Evolutionary conservation across 53 echinoderm and acorn worm species (phyloP).

Genomic region (Crossaster papposus): DNA sequence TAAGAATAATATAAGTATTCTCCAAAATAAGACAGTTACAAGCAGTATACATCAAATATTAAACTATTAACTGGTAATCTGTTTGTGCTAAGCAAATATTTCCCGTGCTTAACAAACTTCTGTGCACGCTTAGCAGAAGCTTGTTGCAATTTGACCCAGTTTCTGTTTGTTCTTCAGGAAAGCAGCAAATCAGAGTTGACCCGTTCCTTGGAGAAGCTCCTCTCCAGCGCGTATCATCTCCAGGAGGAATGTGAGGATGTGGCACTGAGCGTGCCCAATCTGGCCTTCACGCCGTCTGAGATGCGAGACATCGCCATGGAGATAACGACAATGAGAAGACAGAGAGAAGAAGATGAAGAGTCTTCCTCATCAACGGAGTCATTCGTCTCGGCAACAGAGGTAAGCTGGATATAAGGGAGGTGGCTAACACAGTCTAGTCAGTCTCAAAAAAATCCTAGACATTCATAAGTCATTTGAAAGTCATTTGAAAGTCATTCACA

Average conservation of each 20-base stretch:
- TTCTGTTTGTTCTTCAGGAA: conserved; percentile 20
- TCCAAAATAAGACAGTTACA: neutral
- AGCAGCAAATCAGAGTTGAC: conserved; percentile 47
- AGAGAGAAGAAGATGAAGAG: conserved; percentile 55
- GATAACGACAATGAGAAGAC: conserved; percentile 37
- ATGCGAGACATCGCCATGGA: conserved; percentile 51
- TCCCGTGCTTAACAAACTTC: neutral
- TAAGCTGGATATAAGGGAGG: neutral
- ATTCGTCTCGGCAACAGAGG: conserved; percentile 78
- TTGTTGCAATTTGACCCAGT: neutral
- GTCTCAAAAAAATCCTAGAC: neutral
- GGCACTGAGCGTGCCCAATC: conserved; percentile 60
- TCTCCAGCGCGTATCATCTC: conserved; percentile 58
- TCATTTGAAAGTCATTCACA: no score
- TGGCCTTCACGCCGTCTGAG: conserved; percentile 54
- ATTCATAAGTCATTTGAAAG: no score
- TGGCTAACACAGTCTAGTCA: no score
- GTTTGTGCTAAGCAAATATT: neutral
- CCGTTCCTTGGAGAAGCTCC: conserved; percentile 38
- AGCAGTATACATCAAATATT: neutral
- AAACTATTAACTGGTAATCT: neutral
- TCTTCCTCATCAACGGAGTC: conserved; percentile 65
- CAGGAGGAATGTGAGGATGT: conserved; percentile 69
- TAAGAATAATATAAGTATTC: neutral
- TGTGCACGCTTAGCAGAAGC: no score